Conservation (phyloP, 2,113 vertebrate species). For the Corythornis vintsioides region DNA sequence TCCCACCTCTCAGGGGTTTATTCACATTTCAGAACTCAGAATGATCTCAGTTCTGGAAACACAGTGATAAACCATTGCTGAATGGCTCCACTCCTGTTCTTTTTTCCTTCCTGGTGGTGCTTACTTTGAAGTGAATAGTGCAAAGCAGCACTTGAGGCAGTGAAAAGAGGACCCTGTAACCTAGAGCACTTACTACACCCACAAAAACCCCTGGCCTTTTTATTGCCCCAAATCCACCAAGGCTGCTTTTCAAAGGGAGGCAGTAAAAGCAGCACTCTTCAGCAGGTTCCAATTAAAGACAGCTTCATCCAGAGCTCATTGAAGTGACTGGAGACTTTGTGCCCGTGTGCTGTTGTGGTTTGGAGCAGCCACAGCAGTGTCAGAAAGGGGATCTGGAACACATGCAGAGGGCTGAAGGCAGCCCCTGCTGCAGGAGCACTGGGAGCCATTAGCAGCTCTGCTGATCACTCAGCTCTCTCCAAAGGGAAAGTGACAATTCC, state of each 20-base stretch:
- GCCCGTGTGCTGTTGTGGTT: not conserved
- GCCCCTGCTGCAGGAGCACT: not conserved
- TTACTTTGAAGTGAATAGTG: not conserved
- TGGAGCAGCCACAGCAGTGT: not conserved
- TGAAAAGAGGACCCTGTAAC: not conserved
- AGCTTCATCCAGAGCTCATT: not conserved
- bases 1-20: not conserved
- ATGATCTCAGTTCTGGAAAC: not conserved
- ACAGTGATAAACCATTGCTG: not conserved
- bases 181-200: not conserved
- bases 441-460: not conserved
- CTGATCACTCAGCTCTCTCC: not conserved
- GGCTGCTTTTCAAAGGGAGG: conserved; percentile 5
- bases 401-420: not conserved
- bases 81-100: not conserved
- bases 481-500: not conserved
- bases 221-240: conserved; percentile 5
- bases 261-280: conserved; percentile 28
- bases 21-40: not conserved
- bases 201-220: not conserved
- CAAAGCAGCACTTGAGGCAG: not conserved
- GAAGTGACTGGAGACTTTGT: conserved; percentile 1
- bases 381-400: not conserved
- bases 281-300: conserved; percentile 45
- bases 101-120: not conserved